phyloP scores from a whole-genome alignment of 1,140 invertebrate species.

The Eueides isabella region DNA sequence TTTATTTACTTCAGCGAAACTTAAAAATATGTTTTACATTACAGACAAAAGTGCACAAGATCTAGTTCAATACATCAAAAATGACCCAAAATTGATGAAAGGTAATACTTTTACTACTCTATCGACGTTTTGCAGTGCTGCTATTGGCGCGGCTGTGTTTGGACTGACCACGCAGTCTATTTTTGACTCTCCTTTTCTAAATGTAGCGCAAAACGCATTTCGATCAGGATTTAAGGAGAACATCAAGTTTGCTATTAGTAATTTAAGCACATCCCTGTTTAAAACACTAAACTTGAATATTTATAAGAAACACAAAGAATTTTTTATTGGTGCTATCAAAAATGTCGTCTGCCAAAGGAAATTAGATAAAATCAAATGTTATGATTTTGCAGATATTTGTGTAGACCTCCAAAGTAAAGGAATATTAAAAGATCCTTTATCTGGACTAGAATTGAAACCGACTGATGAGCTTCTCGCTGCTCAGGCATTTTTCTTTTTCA shows the following conservation, averaged over 20 bases:
- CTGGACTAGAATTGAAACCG: constrained; percentile 49
- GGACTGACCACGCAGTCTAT: constrained; percentile 47
- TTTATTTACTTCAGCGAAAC: constrained; percentile 72
- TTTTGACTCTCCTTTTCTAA: constrained; percentile 52
- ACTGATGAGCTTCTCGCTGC: constrained; percentile 61
- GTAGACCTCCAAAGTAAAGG: constrained; percentile 47
- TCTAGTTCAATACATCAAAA: constrained; percentile 48
- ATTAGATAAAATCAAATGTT: constrained; percentile 42
- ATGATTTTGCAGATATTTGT: constrained; percentile 54
- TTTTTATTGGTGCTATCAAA: constrained; percentile 55
- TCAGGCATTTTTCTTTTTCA: constrained; percentile 73
- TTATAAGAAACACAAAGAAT: constrained; percentile 50
- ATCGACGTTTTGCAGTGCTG: constrained; percentile 46
- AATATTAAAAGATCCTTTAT: constrained; percentile 43
- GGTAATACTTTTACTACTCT: constrained; percentile 35
- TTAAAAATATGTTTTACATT: constrained; percentile 76
- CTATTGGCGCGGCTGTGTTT: constrained; percentile 50
- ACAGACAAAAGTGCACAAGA: constrained; percentile 60
- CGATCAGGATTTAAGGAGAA: constrained; percentile 33
- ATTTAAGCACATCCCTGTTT: constrained; percentile 26
- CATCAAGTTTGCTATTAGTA: constrained; percentile 41
- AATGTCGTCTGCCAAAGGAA: constrained; percentile 46
- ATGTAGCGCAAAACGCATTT: constrained; percentile 41
- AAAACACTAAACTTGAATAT: constrained; percentile 40
- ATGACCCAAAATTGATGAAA: constrained; percentile 43